phyloP scores from a whole-genome alignment of 2,113 vertebrate species.

The Percopsis transmontana region DNA sequence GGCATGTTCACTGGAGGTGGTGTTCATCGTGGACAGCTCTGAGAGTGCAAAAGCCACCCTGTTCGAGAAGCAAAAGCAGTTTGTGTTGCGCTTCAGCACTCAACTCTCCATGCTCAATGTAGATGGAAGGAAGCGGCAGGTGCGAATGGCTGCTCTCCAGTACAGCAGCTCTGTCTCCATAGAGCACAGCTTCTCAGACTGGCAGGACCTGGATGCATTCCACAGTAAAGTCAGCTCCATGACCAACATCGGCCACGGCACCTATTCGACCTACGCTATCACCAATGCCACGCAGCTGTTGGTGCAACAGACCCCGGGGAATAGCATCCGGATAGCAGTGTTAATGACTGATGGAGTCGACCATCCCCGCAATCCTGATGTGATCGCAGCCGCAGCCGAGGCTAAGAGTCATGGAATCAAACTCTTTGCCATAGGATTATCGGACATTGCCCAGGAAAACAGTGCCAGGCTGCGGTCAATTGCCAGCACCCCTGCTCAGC shows the following conservation, averaged over 20 bases:
- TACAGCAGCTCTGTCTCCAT: constrained; percentile 87
- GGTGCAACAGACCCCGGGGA: constrained; percentile 74
- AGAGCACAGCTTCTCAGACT: constrained; percentile 80
- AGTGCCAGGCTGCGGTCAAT: constrained; percentile 80
- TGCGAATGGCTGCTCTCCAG: constrained; percentile 83
- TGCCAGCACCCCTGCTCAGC: constrained; percentile 78
- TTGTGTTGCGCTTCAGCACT: constrained; percentile 79
- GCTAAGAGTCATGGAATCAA: constrained; percentile 82
- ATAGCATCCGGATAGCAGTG: constrained; percentile 78
- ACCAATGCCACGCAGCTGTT: constrained; percentile 84
- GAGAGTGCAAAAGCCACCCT: constrained; percentile 82
- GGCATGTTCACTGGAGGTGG: constrained; percentile 80
- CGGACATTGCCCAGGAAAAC: constrained; percentile 67
- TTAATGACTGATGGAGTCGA: constrained; percentile 88
- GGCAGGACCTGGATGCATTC: constrained; percentile 83
- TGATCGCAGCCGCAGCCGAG: constrained; percentile 72
- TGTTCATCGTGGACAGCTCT: constrained; percentile 91
- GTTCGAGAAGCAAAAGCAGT: constrained; percentile 84
- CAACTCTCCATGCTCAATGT: constrained; percentile 75
- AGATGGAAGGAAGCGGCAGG: constrained; percentile 62
- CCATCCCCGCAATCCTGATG: constrained; percentile 85
- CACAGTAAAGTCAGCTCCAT: constrained; percentile 72
- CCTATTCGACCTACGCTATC: constrained; percentile 87
- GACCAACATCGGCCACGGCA: constrained; percentile 86
- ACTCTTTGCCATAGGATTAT: constrained; percentile 84